Percentiles rank a stretch among this genome's conserved stretches.
Evolutionary conservation across 2,888 invertebrate genomes (phyloP).

Genomic region (Epiblema foenella): DNA sequence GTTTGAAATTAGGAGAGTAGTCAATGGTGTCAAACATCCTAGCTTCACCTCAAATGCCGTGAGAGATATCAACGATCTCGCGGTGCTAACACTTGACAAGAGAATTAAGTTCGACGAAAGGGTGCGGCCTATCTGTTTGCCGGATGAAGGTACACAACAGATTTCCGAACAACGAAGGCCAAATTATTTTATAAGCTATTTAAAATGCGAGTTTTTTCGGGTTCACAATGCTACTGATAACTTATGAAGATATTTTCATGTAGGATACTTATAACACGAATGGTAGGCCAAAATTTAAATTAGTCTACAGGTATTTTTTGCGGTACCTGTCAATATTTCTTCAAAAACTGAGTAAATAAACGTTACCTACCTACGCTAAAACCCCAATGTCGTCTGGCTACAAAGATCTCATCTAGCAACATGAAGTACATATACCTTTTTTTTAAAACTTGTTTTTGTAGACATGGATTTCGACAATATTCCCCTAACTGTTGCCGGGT

Average conservation of each 20-base stretch:
- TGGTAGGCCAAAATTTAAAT: too few species aligned
- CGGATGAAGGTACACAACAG: slow-evolving; percentile 58
- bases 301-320: neutral
- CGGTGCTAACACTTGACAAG: slow-evolving; percentile 77
- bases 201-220: neutral
- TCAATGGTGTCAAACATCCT: slow-evolving; percentile 75
- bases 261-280: neutral
- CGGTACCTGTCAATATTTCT: neutral
- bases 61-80: slow-evolving; percentile 85
- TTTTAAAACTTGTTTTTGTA: slow-evolving; percentile 45
- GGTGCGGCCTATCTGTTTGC: slow-evolving; percentile 82
- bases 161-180: neutral
- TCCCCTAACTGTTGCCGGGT: slow-evolving; percentile 75
- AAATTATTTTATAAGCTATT: neutral
- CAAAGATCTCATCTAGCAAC: too few species aligned
- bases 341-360: neutral
- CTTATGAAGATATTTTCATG: neutral
- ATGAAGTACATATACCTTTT: too few species aligned
- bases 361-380: neutral
- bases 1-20: slow-evolving; percentile 59
- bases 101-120: slow-evolving; percentile 73
- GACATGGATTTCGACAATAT: slow-evolving; percentile 66
- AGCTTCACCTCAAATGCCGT: slow-evolving; percentile 81
- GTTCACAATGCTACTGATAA: neutral
- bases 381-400: neutral